phyloP scores from a whole-genome alignment of 2,797 vertebrate species.

The Sebastes minor region DNA sequence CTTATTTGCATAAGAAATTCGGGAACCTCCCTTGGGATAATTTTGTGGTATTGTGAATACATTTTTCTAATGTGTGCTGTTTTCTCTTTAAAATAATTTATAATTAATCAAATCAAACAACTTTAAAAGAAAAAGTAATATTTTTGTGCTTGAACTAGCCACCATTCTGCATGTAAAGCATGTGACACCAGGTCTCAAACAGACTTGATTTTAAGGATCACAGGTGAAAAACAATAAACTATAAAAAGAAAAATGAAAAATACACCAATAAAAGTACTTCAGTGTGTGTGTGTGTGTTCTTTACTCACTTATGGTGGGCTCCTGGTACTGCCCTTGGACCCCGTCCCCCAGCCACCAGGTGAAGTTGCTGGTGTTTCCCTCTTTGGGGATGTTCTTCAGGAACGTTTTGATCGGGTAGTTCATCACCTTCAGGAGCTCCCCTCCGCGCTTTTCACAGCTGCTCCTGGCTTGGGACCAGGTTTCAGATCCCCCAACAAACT shows the following conservation, averaged over 20 bases:
- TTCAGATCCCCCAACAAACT: slow-evolving; percentile 61
- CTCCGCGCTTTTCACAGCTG: slow-evolving; percentile 66
- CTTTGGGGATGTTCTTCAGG: slow-evolving; percentile 44
- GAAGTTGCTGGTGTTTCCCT: slow-evolving; percentile 4
- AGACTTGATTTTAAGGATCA: not conserved
- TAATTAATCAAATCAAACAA: not conserved
- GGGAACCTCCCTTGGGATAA: not conserved
- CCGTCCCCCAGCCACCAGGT: slow-evolving; percentile 77
- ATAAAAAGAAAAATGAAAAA: too few relatives aligned
- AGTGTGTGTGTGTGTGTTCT: too few relatives aligned
- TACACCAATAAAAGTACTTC: too few relatives aligned
- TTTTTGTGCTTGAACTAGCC: not conserved
- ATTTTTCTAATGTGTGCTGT: not conserved
- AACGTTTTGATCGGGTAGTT: slow-evolving; percentile 40
- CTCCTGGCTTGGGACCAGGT: slow-evolving; percentile 70
- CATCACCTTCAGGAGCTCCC: slow-evolving; percentile 68
- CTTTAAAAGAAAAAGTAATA: not conserved
- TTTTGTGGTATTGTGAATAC: not conserved
- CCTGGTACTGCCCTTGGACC: not conserved
- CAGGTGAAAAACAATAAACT: not conserved
- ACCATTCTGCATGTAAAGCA: not conserved
- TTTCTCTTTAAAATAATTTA: not conserved
- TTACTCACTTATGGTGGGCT: slow-evolving; percentile 64
- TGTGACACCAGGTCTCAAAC: not conserved
- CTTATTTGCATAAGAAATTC: not conserved